Evolutionary conservation across 2,888 invertebrate species (phyloP), one percentile per base, ranked within the genome.

Genomic region (Ornithoptera priamus): DNA sequence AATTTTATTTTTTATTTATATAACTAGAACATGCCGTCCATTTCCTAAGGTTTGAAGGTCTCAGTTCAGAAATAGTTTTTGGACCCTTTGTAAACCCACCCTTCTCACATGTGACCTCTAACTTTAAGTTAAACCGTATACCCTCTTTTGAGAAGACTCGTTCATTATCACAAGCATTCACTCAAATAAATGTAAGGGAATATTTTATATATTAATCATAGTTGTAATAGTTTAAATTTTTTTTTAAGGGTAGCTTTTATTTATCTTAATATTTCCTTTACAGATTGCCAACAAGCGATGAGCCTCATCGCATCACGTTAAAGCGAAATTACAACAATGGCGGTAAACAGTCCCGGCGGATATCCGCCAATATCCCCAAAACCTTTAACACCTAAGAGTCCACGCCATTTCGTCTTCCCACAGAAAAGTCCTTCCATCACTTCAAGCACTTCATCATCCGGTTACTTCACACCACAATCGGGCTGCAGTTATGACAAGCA

Each of bases 281-380:
- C 89, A 92, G 92, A 80, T 88, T 75, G 66, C 72, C 71, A 73
- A 63, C 58, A 65, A 71, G 85, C 82, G 79, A 89, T 88, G 87
- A 80, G 71, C 78, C 77, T 72, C 72, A 77, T 72, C 72, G 76
- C 71, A 70, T 69, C 72, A 75, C 73, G 76, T 70, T 83, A 78
- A 81, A 82, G 81, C 79, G 81, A 85, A 75, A 68, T 67, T 80
- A 76, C 72, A 73, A 77, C 70, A 75, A 94, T 94, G 94, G 93
- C 94, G 75, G 92, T 94, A 76, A 94, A 93, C 81, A 94, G 94
- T 76, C 94, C 94, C 6, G 94, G 94, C 76, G 90, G 93, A 74
- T 94, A 93, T 77, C 93, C 90, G 24, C 92, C 93, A 18, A 86
- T 93, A 58, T 94, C 94, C n/a, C 94, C 94, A 7, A 93, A 93